A percentile compares a stretch with the other conserved stretches of the same genome.
phyloP scores from a whole-genome alignment of 2,888 invertebrate genomes.

The Drosophila flavopinicola region DNA sequence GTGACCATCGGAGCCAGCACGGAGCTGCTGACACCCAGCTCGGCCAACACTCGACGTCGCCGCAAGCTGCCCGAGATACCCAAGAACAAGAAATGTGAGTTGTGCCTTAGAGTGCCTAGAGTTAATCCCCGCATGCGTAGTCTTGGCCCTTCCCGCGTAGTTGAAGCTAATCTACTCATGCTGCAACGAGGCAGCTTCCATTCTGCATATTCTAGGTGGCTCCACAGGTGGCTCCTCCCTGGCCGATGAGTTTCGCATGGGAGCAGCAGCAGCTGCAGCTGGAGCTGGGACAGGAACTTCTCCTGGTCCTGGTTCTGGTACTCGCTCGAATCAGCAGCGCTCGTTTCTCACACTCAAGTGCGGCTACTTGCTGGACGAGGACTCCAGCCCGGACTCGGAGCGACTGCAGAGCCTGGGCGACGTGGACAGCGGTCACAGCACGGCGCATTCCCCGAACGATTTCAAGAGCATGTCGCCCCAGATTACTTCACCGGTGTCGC shows the following conservation, averaged over 20 bases:
- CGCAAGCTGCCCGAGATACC: conserved; percentile 95
- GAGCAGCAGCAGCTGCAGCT: conserved; percentile 59
- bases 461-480: conserved; percentile 93
- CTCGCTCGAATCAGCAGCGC: conserved; percentile 78
- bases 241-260: conserved; percentile 86
- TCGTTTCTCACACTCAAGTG: conserved; percentile 90
- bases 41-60: conserved; percentile 86
- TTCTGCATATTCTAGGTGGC: conserved; percentile 85
- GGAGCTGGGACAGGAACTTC: no score
- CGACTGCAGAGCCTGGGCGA: conserved; percentile 90
- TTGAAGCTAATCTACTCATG: conserved; percentile 61
- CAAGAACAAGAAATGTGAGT: conserved; percentile 92
- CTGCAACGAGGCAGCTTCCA: conserved; percentile 86
- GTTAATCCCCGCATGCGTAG: conserved; percentile 11
- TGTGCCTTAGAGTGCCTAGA: neutral
- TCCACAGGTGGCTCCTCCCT: conserved; percentile 43
- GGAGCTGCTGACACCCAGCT: conserved; percentile 63
- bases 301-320: conserved; percentile 5
- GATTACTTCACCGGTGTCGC: conserved; percentile 87
- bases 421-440: conserved; percentile 95
- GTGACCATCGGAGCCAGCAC: conserved; percentile 57
- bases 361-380: conserved; percentile 90
- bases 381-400: conserved; percentile 94
- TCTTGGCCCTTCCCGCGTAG: conserved; percentile 50
- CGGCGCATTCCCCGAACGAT: conserved; percentile 95